Evolutionary conservation across 35 echinoderm and acorn worm genomes (phyloP).

Genomic region (Strongylocentrotus purpuratus): DNA sequence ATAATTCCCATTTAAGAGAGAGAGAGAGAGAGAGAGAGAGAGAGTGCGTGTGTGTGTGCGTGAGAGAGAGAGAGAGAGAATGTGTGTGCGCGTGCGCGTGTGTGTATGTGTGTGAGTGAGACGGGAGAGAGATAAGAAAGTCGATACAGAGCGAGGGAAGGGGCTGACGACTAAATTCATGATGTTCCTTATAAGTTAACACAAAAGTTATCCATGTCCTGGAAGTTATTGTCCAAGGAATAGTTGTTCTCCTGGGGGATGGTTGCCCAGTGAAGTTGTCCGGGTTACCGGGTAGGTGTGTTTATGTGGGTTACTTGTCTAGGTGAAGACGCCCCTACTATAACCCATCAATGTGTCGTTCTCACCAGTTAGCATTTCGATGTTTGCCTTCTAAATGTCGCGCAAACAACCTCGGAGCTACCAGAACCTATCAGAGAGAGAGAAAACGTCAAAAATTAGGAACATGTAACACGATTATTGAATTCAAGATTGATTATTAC

Average conservation of each 20-base stretch:
- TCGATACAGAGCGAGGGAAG: not conserved
- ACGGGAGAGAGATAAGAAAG: not conserved
- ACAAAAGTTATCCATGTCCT: not conserved
- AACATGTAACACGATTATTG: not conserved
- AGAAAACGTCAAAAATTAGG: not conserved
- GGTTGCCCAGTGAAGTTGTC: not conserved
- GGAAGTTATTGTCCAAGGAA: not conserved
- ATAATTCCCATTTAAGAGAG: too few species aligned
- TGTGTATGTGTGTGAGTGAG: not conserved
- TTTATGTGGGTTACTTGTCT: not conserved
- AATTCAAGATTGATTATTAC: not conserved
- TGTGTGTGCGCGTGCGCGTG: not conserved
- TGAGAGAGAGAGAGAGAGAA: too few species aligned
- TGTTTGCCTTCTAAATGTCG: not conserved
- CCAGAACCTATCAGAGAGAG: not conserved
- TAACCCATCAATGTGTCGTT: conserved; percentile 9
- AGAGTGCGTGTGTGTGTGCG: too few species aligned
- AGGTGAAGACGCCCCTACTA: not conserved
- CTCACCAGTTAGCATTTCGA: not conserved
- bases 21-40: too few species aligned
- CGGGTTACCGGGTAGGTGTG: not conserved
- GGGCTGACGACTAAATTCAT: not conserved
- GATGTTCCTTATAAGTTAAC: not conserved
- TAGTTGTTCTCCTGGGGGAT: not conserved
- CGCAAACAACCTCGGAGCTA: not conserved